phyloP scores from a whole-genome alignment of 2,888 invertebrate genomes.

The Microctonus hyperodae region DNA sequence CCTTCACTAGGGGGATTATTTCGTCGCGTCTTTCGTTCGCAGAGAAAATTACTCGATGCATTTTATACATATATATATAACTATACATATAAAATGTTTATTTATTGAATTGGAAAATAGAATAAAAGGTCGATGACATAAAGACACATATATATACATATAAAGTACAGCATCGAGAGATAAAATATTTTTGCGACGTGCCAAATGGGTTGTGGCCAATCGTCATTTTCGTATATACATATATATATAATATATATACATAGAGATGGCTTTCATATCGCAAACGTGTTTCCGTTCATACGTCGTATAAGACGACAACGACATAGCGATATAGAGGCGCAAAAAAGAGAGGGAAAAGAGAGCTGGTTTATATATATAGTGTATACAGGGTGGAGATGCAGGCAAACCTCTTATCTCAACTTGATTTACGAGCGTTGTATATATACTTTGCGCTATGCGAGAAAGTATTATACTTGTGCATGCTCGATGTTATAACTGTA shows the following conservation, averaged over 20 bases:
- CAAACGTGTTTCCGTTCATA: constrained; percentile 20
- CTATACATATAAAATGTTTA: no score
- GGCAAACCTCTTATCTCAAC: constrained; percentile 42
- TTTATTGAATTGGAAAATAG: no score
- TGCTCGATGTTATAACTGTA: constrained; percentile 18
- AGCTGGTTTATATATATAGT: background rate
- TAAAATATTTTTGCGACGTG: constrained; percentile 10
- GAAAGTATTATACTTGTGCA: constrained; percentile 30
- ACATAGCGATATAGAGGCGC: constrained; percentile 1
- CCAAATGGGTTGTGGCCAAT: constrained; percentile 27
- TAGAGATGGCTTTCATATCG: constrained; percentile 21
- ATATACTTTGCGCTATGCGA: constrained; percentile 20
- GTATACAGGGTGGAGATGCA: constrained; percentile 23
- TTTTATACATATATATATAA: no score
- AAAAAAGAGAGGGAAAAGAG: background rate
- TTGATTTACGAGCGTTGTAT: constrained; percentile 39
- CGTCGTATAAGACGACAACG: constrained; percentile 18
- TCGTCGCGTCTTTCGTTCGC: constrained; percentile 9
- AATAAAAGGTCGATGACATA: constrained; percentile 9
- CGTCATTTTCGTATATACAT: background rate
- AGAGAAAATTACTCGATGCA: constrained; percentile 3
- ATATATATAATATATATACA: background rate
- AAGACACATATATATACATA: background rate
- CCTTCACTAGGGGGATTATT: constrained; percentile 11
- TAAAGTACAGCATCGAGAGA: background rate